Conservation (phyloP, 2,797 vertebrate genomes). For the Darevskia mixta region DNA sequence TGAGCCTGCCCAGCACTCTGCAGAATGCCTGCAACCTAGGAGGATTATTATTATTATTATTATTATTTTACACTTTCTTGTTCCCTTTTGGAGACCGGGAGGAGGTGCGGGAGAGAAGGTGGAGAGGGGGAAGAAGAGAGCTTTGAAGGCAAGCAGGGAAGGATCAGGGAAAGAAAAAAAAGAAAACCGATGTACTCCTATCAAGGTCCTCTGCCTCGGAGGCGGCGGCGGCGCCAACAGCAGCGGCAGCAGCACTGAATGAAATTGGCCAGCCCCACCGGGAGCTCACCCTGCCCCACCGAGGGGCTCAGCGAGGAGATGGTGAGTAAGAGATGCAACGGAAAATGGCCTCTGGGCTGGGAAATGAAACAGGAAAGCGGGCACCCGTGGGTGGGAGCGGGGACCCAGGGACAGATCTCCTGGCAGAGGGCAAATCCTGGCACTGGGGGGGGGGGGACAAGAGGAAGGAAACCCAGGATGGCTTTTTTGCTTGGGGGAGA, state of each 20-base stretch:
- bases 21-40: constrained; percentile 81
- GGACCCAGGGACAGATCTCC: neutral
- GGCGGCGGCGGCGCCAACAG: constrained; percentile 15
- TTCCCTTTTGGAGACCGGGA: constrained; percentile 66
- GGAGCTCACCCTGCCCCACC: constrained; percentile 52
- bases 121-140: constrained; percentile 36
- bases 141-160: constrained; percentile 42
- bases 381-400: neutral
- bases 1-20: constrained; percentile 83
- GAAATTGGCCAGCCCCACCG: constrained; percentile 33
- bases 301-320: constrained; percentile 60
- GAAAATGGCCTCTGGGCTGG: neutral
- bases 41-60: constrained; percentile 71
- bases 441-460: constrained; percentile 42
- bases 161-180: constrained; percentile 19
- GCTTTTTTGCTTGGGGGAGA: neutral
- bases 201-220: constrained; percentile 38
- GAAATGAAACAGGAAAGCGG: constrained; percentile 69
- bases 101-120: constrained; percentile 46
- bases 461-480: constrained; percentile 33
- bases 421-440: neutral
- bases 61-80: constrained; percentile 73
- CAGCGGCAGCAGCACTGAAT: constrained; percentile 29
- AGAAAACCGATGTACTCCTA: constrained; percentile 36
- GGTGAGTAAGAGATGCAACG: constrained; percentile 66